Evolutionary conservation across 2,888 invertebrate genomes (phyloP), one percentile per base, ranked within the genome.

Genomic region (Sarcophaga rosellei): DNA sequence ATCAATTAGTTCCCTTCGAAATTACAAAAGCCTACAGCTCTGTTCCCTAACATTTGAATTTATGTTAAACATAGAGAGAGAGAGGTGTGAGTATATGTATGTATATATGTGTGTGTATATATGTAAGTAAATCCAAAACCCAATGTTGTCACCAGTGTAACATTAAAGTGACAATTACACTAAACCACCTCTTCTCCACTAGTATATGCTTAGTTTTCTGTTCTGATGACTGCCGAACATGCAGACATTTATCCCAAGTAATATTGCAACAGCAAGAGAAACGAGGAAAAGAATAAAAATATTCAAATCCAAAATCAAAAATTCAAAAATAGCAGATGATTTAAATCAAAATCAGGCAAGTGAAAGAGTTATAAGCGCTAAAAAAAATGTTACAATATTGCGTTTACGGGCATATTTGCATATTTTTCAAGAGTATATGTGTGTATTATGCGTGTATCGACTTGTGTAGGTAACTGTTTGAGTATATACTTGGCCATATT

Each of bases 141-240:
- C 74, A 74, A 69, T 63, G 21, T 84, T 84, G 74, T 74, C 83
- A 84, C 74, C 78, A 84, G 25, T 79, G 61, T 45, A 74, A 83
- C 62, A 78, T 83, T 83, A 69, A 84, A 84, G 74, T 84, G 74
- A 84, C 78, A 74, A 74, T 84, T 73, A 65, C 73, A 78, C 68
- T 68, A 53, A 78, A 53, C 15, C 68, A 73, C 78, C 47, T 20
- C 66, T 59, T 44, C 57, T 53, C 25, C 53, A 53, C 44, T 45
- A 69, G 45, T 68, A 73, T 68, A 47, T 12, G 15, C 44, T 47
- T 62, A 59, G 62, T 57, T 68, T 69, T 73, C 25, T 20, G 8
- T 57, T 25, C 25, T 35, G 35, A 73, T 69, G 78, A 53, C 45
- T 44, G 57, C 25, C 44, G 45, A 69, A 79, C 57, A 69, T 79